A percentile compares a stretch with the other conserved stretches of the same genome.
These are phyloP conservation scores for Ctenoplectra terminalis DNA, from an alignment of 1,140 invertebrate species.

Conservation along the genomic window DNA sequence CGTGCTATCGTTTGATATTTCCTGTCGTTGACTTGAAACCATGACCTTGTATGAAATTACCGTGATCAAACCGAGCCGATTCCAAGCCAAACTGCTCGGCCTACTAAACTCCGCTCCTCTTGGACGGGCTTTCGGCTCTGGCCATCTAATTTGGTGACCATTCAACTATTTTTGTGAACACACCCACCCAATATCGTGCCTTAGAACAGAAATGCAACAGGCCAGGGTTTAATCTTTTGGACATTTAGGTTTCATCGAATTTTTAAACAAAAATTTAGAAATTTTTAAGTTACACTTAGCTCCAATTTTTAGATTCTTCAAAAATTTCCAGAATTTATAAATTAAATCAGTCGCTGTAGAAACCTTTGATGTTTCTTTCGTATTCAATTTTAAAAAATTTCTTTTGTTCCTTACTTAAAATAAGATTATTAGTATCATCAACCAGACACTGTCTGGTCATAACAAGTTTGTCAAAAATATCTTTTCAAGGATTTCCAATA, in stretches of 20 bases:
- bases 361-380: neutral
- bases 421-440: neutral
- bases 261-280: too few species aligned
- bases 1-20: neutral
- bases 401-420: neutral
- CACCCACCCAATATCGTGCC: neutral
- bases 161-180: neutral
- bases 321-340: neutral
- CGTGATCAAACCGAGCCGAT: neutral
- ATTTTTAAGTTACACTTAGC: too few species aligned
- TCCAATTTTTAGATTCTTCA: neutral
- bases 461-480: neutral
- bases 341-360: neutral
- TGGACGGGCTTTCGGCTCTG: neutral
- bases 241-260: too few species aligned
- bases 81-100: neutral
- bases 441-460: neutral
- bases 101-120: neutral
- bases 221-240: too few species aligned
- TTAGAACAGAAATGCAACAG: neutral
- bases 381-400: neutral
- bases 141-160: neutral
- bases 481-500: neutral
- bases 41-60: constrained; percentile 22
- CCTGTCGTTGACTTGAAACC: constrained; percentile 15